phyloP scores from a whole-genome alignment of 2,113 vertebrate species.

The Syngnathoides biaculeatus region DNA sequence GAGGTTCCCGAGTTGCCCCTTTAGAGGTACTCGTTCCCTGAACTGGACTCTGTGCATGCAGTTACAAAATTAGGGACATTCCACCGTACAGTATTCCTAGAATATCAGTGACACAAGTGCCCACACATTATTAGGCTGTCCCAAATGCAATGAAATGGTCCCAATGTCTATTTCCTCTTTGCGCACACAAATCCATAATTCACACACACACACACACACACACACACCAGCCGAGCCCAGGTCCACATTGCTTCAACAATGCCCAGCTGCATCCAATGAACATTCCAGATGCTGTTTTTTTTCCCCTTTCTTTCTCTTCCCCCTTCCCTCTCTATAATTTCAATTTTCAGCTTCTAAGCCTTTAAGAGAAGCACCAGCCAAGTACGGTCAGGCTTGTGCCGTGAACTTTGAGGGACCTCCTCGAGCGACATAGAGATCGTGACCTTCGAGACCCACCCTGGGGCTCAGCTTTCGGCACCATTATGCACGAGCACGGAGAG shows the following conservation, averaged over 20 bases:
- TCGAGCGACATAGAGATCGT: constrained; percentile 44
- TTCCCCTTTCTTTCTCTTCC: constrained; percentile 19
- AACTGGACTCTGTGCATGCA: not conserved
- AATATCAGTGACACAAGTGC: not conserved
- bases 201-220: constrained; percentile 33
- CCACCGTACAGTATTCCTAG: not conserved
- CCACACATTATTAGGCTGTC: constrained; percentile 8
- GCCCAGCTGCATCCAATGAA: constrained; percentile 77
- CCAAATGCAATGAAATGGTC: constrained; percentile 40
- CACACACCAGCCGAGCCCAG: constrained; percentile 57
- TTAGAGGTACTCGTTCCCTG: too few relatives aligned
- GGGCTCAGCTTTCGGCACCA: constrained; percentile 50
- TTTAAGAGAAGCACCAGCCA: constrained; percentile 62
- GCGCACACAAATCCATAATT: constrained; percentile 37
- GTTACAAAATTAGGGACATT: not conserved
- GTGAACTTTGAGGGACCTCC: constrained; percentile 70
- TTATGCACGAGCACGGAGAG: constrained; percentile 28
- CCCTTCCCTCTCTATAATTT: constrained; percentile 60
- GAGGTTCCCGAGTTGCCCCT: too few relatives aligned
- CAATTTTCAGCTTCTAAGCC: constrained; percentile 68
- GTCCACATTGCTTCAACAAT: constrained; percentile 62
- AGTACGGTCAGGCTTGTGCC: constrained; percentile 58
- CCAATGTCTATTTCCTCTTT: constrained; percentile 39
- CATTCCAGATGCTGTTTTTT: constrained; percentile 57
- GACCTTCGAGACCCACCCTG: constrained; percentile 65